Evolutionary conservation across 2,888 invertebrate genomes (phyloP).

Genomic region (Philopedon plagiatum): DNA sequence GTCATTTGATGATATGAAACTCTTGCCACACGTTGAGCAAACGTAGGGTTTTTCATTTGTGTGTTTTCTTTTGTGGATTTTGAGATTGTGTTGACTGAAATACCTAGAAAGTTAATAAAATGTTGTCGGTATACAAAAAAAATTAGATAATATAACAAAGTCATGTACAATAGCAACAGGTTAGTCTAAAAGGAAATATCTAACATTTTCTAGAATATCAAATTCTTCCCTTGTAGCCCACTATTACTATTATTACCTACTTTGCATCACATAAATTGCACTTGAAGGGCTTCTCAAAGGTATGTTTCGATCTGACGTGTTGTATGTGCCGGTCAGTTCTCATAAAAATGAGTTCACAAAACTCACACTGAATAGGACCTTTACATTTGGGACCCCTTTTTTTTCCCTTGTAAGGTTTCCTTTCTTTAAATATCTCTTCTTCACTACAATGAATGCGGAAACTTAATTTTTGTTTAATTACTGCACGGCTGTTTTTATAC

Average conservation of each 20-base stretch:
- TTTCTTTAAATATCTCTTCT: slow-evolving; percentile 28
- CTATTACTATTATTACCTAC: slow-evolving; percentile 36
- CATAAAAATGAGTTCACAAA: slow-evolving; percentile 58
- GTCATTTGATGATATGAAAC: slow-evolving; percentile 59
- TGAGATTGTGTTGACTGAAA: slow-evolving; percentile 56
- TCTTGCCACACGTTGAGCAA: slow-evolving; percentile 63
- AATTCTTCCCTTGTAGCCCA: not conserved
- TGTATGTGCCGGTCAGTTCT: slow-evolving; percentile 57
- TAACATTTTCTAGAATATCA: not conserved
- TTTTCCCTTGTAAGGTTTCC: slow-evolving; percentile 37
- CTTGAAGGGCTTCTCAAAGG: slow-evolving; percentile 59
- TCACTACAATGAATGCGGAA: slow-evolving; percentile 18
- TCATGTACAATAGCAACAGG: not conserved
- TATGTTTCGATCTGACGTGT: slow-evolving; percentile 59
- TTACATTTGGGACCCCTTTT: slow-evolving; percentile 53
- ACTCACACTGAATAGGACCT: slow-evolving; percentile 55
- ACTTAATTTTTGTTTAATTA: no score
- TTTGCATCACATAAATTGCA: slow-evolving; percentile 58
- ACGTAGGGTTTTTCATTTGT: slow-evolving; percentile 58
- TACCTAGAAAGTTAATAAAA: slow-evolving; percentile 38
- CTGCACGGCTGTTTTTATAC: not conserved
- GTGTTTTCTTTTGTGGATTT: slow-evolving; percentile 58
- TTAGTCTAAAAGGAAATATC: not conserved
- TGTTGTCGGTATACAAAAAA: no score
- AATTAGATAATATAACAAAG: no score